These are phyloP conservation scores for Nixonia krombeini DNA, from an alignment of 1,140 invertebrate species.

Conservation along the genomic window DNA sequence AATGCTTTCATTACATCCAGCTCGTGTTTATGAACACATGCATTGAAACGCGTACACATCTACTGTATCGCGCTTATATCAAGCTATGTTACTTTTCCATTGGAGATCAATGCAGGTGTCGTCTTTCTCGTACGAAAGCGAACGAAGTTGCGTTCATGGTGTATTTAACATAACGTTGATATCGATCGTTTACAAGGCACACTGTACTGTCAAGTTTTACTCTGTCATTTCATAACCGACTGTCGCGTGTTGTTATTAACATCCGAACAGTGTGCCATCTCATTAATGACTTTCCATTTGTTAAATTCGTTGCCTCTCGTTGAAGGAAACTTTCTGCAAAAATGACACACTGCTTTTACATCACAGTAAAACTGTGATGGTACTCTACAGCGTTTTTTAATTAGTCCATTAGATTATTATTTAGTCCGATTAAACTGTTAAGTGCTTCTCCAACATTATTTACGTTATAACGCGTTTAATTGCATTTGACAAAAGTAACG, in stretches of 20 bases:
- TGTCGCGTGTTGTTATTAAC: constrained; percentile 20
- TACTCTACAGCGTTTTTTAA: too few species aligned
- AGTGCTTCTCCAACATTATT: too few species aligned
- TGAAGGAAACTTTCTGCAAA: too few species aligned
- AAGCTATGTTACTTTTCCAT: constrained; percentile 13
- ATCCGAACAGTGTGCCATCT: constrained; percentile 9
- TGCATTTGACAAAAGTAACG: too few species aligned
- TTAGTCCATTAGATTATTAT: too few species aligned
- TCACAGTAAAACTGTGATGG: too few species aligned
- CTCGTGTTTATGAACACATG: background rate
- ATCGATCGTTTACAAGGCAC: constrained; percentile 10
- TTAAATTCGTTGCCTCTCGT: constrained; percentile 12
- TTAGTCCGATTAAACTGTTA: too few species aligned
- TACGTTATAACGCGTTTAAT: too few species aligned
- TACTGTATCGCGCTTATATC: background rate
- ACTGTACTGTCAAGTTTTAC: constrained; percentile 8
- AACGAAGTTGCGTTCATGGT: constrained; percentile 9
- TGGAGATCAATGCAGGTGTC: constrained; percentile 19
- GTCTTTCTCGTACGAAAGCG: constrained; percentile 4
- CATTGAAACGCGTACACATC: too few species aligned
- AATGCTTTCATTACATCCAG: too few species aligned
- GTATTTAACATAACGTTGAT: constrained; percentile 8
- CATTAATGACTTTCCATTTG: constrained; percentile 17
- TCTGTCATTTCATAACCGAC: constrained; percentile 15
- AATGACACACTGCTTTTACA: too few species aligned